phyloP scores from a whole-genome alignment of 1,140 invertebrate genomes.

The Acromyrmex charruanus region DNA sequence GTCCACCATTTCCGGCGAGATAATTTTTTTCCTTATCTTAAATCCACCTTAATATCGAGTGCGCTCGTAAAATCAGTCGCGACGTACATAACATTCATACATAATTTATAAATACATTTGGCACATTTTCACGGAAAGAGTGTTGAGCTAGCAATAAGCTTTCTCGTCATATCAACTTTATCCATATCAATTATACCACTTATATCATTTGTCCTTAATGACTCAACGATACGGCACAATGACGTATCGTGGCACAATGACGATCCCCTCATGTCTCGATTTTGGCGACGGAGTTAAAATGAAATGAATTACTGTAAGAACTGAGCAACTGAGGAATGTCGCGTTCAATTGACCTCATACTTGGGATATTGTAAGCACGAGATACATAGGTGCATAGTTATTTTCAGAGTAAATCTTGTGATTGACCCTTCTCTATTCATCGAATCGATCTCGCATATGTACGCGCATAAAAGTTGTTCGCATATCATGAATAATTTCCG shows the following conservation, averaged over 20 bases:
- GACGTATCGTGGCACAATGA: neutral
- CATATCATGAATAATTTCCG: conserved; percentile 85
- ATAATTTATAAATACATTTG: neutral
- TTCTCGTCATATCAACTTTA: neutral
- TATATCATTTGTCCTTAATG: neutral
- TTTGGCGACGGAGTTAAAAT: neutral
- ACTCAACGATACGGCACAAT: neutral
- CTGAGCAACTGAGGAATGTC: neutral
- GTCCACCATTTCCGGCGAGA: neutral
- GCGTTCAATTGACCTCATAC: neutral
- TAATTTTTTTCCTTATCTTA: conserved; percentile 14
- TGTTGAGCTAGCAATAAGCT: neutral
- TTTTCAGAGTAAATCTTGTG: conserved; percentile 36
- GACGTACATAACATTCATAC: neutral
- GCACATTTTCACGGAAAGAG: neutral
- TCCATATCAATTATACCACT: neutral
- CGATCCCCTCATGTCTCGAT: neutral
- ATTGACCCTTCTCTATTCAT: conserved; percentile 76
- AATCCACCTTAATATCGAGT: conserved; percentile 7
- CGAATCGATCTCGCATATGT: conserved; percentile 61
- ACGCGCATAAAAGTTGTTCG: conserved; percentile 77
- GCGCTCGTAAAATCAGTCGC: neutral
- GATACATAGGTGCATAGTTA: neutral
- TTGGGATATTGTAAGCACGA: neutral
- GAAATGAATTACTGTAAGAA: neutral